Conservation (phyloP, 2,888 invertebrate genomes). For the Tachystola acroxantha region DNA sequence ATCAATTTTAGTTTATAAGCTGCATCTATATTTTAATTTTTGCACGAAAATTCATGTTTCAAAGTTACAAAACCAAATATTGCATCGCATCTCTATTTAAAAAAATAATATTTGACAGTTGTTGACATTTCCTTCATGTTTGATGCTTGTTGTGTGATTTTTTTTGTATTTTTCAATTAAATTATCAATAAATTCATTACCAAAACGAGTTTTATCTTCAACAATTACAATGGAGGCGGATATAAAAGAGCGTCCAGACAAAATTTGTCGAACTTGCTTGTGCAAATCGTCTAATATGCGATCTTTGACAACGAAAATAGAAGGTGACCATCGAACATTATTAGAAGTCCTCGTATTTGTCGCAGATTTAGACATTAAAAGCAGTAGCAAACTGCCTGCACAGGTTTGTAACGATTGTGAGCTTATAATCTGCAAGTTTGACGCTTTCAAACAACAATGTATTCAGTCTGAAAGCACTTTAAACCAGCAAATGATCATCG, state of each 20-base stretch:
- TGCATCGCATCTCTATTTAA: too few species aligned
- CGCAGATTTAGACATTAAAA: constrained; percentile 41
- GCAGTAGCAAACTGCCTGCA: constrained; percentile 45
- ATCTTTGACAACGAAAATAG: constrained; percentile 38
- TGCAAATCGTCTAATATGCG: constrained; percentile 35
- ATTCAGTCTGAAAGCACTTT: constrained; percentile 45
- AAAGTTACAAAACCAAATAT: too few species aligned
- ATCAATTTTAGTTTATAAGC: too few species aligned
- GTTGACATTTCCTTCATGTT: too few species aligned
- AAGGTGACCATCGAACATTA: constrained; percentile 25
- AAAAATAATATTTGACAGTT: too few species aligned
- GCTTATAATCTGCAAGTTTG: constrained; percentile 38
- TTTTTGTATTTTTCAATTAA: not conserved
- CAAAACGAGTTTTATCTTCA: too few species aligned
- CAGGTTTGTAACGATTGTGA: constrained; percentile 57
- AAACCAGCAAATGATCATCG: constrained; percentile 28
- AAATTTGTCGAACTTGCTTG: constrained; percentile 54
- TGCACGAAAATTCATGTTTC: too few species aligned
- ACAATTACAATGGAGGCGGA: not conserved
- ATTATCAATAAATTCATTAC: not conserved
- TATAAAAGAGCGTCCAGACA: constrained; percentile 18
- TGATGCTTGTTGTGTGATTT: too few species aligned
- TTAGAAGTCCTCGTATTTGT: constrained; percentile 39
- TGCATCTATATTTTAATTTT: too few species aligned
- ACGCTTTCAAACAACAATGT: constrained; percentile 55